Evolutionary conservation across 2,113 vertebrate species (phyloP).

Genomic region (Bostrychus sinensis): DNA sequence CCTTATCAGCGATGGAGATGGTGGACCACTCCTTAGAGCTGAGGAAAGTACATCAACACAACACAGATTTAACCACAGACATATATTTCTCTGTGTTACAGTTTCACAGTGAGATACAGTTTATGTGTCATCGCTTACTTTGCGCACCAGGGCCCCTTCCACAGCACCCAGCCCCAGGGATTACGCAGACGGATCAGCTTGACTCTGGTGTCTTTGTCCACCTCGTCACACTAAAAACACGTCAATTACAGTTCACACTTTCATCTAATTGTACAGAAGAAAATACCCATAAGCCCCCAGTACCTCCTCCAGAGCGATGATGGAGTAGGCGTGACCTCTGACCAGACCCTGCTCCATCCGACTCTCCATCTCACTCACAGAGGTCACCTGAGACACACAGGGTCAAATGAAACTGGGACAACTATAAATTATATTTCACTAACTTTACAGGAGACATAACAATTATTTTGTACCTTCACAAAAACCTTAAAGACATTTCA

Average conservation of each 20-base stretch:
- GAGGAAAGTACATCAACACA: slow-evolving; percentile 6
- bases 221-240: slow-evolving; percentile 70
- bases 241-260: not conserved
- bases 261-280: not conserved
- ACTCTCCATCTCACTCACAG: slow-evolving; percentile 84
- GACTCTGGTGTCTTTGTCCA: slow-evolving; percentile 73
- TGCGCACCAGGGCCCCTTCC: slow-evolving; percentile 91
- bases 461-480: too few relatives aligned
- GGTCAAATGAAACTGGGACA: too few relatives aligned
- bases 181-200: slow-evolving; percentile 91
- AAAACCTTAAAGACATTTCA: too few relatives aligned
- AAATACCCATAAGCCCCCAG: not conserved
- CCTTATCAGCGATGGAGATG: slow-evolving; percentile 83
- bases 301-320: slow-evolving; percentile 94
- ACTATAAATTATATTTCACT: too few relatives aligned
- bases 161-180: slow-evolving; percentile 95
- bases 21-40: slow-evolving; percentile 90
- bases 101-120: not conserved
- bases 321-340: slow-evolving; percentile 94
- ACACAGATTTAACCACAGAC: not conserved
- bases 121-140: slow-evolving; percentile 76
- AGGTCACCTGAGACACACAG: slow-evolving; percentile 77
- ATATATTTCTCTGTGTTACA: too few relatives aligned
- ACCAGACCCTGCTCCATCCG: slow-evolving; percentile 88
- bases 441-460: too few relatives aligned